Conservation (phyloP, 2,888 invertebrate genomes). For the Zygaena filipendulae region DNA sequence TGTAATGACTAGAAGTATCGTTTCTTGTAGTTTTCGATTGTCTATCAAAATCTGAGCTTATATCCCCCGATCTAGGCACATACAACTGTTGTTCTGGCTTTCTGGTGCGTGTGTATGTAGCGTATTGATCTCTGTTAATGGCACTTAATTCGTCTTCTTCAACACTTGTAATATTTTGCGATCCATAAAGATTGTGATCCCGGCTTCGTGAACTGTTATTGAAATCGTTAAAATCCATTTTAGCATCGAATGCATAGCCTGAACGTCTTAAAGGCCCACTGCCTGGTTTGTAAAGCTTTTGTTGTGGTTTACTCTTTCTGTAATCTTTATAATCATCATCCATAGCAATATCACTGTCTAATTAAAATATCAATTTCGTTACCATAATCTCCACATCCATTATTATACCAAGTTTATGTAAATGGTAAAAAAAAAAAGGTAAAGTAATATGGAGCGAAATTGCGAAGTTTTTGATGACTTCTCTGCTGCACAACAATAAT, state of each 20-base stretch:
- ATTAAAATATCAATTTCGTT: conserved; percentile 26
- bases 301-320: conserved; percentile 74
- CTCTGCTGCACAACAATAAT: too few species aligned
- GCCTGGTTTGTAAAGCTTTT: conserved; percentile 79
- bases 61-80: conserved; percentile 45
- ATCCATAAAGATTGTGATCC: conserved; percentile 43
- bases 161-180: conserved; percentile 47
- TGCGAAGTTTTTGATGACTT: too few species aligned
- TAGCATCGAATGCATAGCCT: conserved; percentile 66
- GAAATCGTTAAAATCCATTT: conserved; percentile 58
- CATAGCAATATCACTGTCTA: conserved; percentile 56
- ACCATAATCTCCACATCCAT: neutral
- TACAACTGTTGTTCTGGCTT: conserved; percentile 60
- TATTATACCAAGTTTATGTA: neutral
- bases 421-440: too few species aligned
- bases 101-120: conserved; percentile 33
- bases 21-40: conserved; percentile 35
- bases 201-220: conserved; percentile 36
- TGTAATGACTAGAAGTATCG: conserved; percentile 56
- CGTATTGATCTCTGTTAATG: conserved; percentile 29
- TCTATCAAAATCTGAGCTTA: conserved; percentile 38
- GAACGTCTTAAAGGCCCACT: conserved; percentile 80
- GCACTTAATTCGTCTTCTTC: conserved; percentile 25
- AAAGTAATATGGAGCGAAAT: too few species aligned
- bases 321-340: conserved; percentile 67